Evolutionary conservation across 2,888 invertebrate genomes (phyloP), one percentile per base, ranked within the genome.

Genomic region (Lissonota sp.): DNA sequence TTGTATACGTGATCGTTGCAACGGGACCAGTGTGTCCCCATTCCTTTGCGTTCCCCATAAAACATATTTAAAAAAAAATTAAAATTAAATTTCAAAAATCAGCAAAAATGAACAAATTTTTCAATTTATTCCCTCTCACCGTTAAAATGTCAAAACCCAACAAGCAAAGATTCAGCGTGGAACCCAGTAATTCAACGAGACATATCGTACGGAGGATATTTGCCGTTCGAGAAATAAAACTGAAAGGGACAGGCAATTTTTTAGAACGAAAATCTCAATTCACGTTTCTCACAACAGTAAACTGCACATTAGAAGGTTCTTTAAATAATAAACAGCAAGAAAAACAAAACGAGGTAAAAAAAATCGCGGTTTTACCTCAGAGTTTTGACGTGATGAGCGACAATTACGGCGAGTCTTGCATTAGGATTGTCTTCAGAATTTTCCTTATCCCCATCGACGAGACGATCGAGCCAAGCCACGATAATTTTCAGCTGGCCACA

Each of bases 401-500:
- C 75, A 6, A 87, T 70, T 0, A 49, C 55, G 1, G 80, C 77
- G 46, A 74, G 46, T 12, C 46, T 66, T 1, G 8, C 8, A 2
- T 74, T 46, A 7, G 16, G 55, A 40, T 5, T 7, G 5, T 39
- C 51, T 12, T 16, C 4, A 37, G 16, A 8, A 7, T 37, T 57
- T 26, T 14, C 49, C 75, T 71, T 16, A 0, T 80, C 76, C 0
- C 83, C 84, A 0, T 86, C 76, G 5, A 86, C 72, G 26, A 88
- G 46, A 49, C 83, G 64, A 10, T 85, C 60, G 12, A 89, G 53
- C 79, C 84, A 84, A 6, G 44, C 62, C 8, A 78, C 82, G 4
- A 89, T 39, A 6, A 88, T 82, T 4, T 87, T 60, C 39, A 87
- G 57, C 40, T 88, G 89, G 0, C 89, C 86, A 60, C 86, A 88